Evolutionary conservation across 2,888 invertebrate genomes (phyloP).

Genomic region (Lagria hirta): DNA sequence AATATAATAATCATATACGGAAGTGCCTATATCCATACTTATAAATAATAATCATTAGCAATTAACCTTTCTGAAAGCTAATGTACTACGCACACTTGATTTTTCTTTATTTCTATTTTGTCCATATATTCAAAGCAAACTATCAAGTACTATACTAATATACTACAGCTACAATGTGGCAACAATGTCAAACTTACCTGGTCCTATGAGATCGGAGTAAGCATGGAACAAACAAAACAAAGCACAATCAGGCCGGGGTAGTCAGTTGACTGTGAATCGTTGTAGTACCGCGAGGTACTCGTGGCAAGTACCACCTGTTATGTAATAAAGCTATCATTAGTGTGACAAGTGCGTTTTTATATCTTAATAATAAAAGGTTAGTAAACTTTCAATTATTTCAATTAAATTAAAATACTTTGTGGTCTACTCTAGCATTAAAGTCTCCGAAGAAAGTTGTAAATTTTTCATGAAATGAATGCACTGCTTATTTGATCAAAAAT

Average conservation of each 20-base stretch:
- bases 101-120: not conserved
- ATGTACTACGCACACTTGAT: constrained; percentile 6
- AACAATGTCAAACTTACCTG: constrained; percentile 44
- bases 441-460: no score
- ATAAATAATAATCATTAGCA: constrained; percentile 2
- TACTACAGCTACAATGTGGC: constrained; percentile 31
- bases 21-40: constrained; percentile 9
- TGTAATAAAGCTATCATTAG: constrained; percentile 10
- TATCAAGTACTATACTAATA: constrained; percentile 4
- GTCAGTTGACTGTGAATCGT: constrained; percentile 41
- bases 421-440: no score
- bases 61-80: constrained; percentile 18
- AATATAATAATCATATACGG: constrained; percentile 7
- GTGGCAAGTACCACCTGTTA: constrained; percentile 7
- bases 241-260: constrained; percentile 51
- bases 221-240: constrained; percentile 53
- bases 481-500: constrained; percentile 9
- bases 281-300: constrained; percentile 12
- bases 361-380: constrained; percentile 11
- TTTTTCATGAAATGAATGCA: no score
- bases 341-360: constrained; percentile 17
- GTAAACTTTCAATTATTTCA: constrained; percentile 2
- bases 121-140: not conserved
- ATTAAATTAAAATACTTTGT: not conserved
- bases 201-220: constrained; percentile 44